These are phyloP conservation scores for Hoplostethus atlanticus DNA, from an alignment of 2,797 vertebrate species.

Conservation along the genomic window DNA sequence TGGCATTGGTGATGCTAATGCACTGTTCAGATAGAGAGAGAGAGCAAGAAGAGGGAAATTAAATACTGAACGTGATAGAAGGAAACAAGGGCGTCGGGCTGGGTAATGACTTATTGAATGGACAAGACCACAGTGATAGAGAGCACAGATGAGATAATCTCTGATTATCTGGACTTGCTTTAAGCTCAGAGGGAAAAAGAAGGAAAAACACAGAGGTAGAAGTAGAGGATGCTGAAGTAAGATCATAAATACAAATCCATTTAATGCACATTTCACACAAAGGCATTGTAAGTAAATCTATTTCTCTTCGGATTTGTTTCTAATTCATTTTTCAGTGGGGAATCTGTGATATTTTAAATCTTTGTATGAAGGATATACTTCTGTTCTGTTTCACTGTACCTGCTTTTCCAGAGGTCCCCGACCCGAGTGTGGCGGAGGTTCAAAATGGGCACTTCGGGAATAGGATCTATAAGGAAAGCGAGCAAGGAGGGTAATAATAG, in stretches of 20 bases:
- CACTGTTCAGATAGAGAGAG: conserved; percentile 27
- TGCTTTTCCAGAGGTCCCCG: too few relatives aligned
- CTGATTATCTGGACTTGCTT: conserved; percentile 62
- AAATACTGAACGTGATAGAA: conserved; percentile 54
- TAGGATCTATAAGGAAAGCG: too few relatives aligned
- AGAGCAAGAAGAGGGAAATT: conserved; percentile 13
- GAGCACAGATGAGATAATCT: conserved; percentile 61
- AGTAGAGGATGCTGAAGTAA: background rate
- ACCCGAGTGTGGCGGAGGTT: too few relatives aligned
- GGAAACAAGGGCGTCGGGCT: conserved; percentile 48
- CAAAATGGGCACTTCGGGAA: too few relatives aligned
- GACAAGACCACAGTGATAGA: conserved; percentile 68
- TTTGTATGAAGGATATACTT: too few relatives aligned
- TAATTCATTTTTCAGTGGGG: background rate
- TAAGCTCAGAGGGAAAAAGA: conserved; percentile 40
- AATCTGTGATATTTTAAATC: too few relatives aligned
- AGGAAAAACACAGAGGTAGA: conserved; percentile 11
- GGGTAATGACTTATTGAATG: conserved; percentile 53
- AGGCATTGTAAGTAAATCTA: too few relatives aligned
- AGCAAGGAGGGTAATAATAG: too few relatives aligned
- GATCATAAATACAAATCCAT: background rate
- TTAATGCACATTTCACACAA: too few relatives aligned
- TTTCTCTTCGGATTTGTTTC: too few relatives aligned
- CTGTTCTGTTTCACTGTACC: too few relatives aligned
- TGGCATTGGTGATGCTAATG: conserved; percentile 58